phyloP scores from a whole-genome alignment of 2,888 invertebrate genomes.

The Carpatolechia fugitivella region DNA sequence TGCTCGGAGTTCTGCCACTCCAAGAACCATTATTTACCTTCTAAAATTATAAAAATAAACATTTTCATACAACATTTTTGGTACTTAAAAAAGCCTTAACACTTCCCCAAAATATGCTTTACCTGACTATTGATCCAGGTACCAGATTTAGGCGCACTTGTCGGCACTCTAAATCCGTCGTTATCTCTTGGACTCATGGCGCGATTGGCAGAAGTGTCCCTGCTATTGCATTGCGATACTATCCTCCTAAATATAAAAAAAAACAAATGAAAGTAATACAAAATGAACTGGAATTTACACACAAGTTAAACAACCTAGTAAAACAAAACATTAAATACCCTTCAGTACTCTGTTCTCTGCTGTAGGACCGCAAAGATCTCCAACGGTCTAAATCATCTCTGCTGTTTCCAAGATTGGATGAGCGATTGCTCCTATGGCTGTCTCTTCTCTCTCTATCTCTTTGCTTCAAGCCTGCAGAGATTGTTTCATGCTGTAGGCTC shows the following conservation, averaged over 20 bases:
- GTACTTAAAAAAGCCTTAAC: too few species aligned
- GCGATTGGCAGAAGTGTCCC: conserved; percentile 63
- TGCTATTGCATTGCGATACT: conserved; percentile 70
- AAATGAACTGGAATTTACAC: neutral
- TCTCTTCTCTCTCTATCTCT: conserved; percentile 62
- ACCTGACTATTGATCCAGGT: conserved; percentile 62
- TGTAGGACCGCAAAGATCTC: conserved; percentile 70
- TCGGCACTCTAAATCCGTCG: conserved; percentile 68
- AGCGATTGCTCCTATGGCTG: conserved; percentile 67
- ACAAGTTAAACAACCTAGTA: neutral
- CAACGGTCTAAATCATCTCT: conserved; percentile 71
- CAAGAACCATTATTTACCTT: conserved; percentile 54
- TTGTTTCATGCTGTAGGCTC: conserved; percentile 59
- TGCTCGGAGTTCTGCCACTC: conserved; percentile 51
- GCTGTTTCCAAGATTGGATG: conserved; percentile 69
- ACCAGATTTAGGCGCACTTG: conserved; percentile 47
- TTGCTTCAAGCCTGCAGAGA: conserved; percentile 48
- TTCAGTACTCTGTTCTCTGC: conserved; percentile 73
- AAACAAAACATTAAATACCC: conserved; percentile 42
- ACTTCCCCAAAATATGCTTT: too few species aligned
- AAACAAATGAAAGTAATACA: neutral
- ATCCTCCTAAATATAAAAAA: conserved; percentile 65
- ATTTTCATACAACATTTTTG: too few species aligned
- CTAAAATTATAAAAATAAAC: conserved; percentile 26
- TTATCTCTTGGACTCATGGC: conserved; percentile 63